Evolutionary conservation across 2,797 vertebrate genomes (phyloP), one percentile per base, ranked within the genome.

Genomic region (Anguilla pacifica): DNA sequence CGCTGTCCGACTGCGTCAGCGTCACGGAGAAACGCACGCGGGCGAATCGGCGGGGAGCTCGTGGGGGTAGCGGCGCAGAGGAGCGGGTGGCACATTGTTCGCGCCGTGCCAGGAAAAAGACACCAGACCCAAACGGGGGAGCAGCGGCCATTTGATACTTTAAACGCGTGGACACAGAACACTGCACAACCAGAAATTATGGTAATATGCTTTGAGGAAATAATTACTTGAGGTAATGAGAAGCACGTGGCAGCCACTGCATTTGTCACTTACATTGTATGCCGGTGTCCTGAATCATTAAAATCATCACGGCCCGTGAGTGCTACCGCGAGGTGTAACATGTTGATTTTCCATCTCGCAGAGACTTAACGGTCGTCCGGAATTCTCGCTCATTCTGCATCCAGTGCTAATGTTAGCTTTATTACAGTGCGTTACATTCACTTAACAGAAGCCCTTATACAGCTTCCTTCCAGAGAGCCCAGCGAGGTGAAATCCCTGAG

Each of bases 1-100:
- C 84, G 90, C 89, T 90, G 89, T 88, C 94, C 92, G 90, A 87
- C 92, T 93, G 92, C 88, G 88, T 88, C 85, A 88, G 85, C 85
- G 31, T 64, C 51, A 72, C 59, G 17, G 46, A 15, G 74, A 74
- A 39, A 28, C 53, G 49, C n/a, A 39, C 85, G 81, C 83, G n/a
- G 17, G 84, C 79, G n/a, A 72, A 84, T 57, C 43, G 77, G 39
- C 61, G 25, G 49, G 55, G 13, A 70, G 22, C 28, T 25, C 25
- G n/a, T 17, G 43, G 39, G 49, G 46, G 17, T 88, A 87, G 86
- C 85, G 85, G 90, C 90, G 90, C 90, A 91, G 90, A 88, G 88
- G 17, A n/a, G 39, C 59, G 6, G 85, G 85, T 87, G 81, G 85
- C 86, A 87, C 87, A 77, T 86, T 31, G 39, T 13, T n/a, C 39